Percentiles rank a stretch among this genome's conserved stretches.
These are phyloP conservation scores for Clostera curtula DNA, from an alignment of 2,888 invertebrate species.

Conservation along the genomic window DNA sequence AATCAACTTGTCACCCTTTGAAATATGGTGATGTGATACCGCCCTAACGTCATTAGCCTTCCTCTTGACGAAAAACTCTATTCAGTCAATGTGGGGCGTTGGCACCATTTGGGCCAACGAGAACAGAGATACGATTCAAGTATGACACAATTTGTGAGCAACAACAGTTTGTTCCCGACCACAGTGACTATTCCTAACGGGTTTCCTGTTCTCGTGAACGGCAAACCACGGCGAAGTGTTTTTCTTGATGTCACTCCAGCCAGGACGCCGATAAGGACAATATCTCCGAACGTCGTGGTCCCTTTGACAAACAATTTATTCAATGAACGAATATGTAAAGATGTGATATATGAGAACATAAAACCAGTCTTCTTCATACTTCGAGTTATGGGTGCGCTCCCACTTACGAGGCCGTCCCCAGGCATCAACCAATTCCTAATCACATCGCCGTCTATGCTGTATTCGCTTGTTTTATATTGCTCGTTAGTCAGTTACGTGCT, in stretches of 20 bases:
- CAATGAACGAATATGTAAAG: slow-evolving; percentile 42
- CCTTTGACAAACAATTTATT: slow-evolving; percentile 51
- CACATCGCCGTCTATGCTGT: slow-evolving; percentile 72
- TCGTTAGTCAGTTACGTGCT: slow-evolving; percentile 70
- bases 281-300: slow-evolving; percentile 40
- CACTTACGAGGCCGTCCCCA: slow-evolving; percentile 67
- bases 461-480: slow-evolving; percentile 70
- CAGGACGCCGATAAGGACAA: slow-evolving; percentile 38
- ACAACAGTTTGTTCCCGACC: slow-evolving; percentile 34
- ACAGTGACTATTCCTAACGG: slow-evolving; percentile 48
- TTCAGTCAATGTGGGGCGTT: slow-evolving; percentile 25
- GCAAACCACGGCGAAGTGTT: slow-evolving; percentile 42
- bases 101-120: slow-evolving; percentile 15
- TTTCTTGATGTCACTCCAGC: slow-evolving; percentile 60
- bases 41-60: slow-evolving; percentile 31
- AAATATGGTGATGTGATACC: slow-evolving; percentile 41
- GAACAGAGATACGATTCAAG: slow-evolving; percentile 11
- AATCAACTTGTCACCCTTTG: slow-evolving; percentile 62
- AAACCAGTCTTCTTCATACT: slow-evolving; percentile 59
- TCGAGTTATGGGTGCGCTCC: slow-evolving; percentile 77
- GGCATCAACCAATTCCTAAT: slow-evolving; percentile 65
- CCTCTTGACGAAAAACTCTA: slow-evolving; percentile 21
- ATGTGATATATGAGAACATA: slow-evolving; percentile 63
- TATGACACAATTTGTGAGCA: slow-evolving; percentile 49
- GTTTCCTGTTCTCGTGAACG: slow-evolving; percentile 37